Conservation (phyloP, 2,888 invertebrate genomes). For the Ernsta delagoae region DNA sequence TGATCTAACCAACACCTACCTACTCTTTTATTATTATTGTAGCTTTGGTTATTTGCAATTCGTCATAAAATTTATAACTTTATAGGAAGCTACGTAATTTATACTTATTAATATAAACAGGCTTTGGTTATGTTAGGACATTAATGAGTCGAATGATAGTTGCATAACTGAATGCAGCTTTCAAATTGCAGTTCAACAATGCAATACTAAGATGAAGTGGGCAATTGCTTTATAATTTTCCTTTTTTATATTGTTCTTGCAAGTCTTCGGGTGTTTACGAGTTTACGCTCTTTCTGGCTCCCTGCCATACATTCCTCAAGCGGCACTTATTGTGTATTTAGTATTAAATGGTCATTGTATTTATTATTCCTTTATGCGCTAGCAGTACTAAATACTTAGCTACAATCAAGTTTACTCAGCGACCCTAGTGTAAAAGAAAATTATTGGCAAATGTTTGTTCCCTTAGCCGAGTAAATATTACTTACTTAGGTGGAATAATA, state of each 20-base stretch:
- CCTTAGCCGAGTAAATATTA: constrained; percentile 9
- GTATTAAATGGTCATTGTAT: constrained; percentile 34
- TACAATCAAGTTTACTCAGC: constrained; percentile 9
- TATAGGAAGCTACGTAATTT: constrained; percentile 14
- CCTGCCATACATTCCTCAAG: constrained; percentile 37
- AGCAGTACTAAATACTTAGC: not conserved
- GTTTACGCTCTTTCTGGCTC: constrained; percentile 28
- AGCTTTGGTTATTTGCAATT: constrained; percentile 37
- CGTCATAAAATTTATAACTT: constrained; percentile 24
- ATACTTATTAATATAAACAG: constrained; percentile 15
- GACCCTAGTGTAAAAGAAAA: constrained; percentile 7
- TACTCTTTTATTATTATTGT: constrained; percentile 50
- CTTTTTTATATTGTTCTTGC: constrained; percentile 36
- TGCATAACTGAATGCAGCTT: constrained; percentile 41
- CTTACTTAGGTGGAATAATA: constrained; percentile 19
- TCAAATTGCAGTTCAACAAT: constrained; percentile 27
- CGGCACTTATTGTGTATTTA: constrained; percentile 40
- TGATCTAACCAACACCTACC: constrained; percentile 77
- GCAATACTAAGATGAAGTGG: constrained; percentile 31
- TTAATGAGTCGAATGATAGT: constrained; percentile 13
- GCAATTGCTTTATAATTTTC: constrained; percentile 32
- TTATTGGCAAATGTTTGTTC: constrained; percentile 12
- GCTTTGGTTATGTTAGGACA: constrained; percentile 8
- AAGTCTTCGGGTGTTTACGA: constrained; percentile 28
- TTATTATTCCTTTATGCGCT: constrained; percentile 21